phyloP scores from a whole-genome alignment of 1,140 invertebrate genomes.

The Caenorhabditis elegans region WBcel235 BX284602.5:10782501-10783000 shows the following conservation, averaged over 20 bases:
- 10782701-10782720: slow-evolving; percentile 72
- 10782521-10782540: no score
- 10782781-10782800: slow-evolving; percentile 81
- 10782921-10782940: background rate
- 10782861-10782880: background rate
- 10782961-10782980: background rate
- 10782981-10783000: background rate
- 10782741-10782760: slow-evolving; percentile 74
- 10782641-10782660: background rate
- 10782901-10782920: background rate
- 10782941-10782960: background rate
- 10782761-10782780: slow-evolving; percentile 69
- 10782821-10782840: slow-evolving; percentile 73
- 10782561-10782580: no score
- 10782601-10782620: slow-evolving; percentile 10
- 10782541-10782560: no score
- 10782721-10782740: slow-evolving; percentile 91
- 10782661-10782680: background rate
- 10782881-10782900: slow-evolving; percentile 68
- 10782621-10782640: background rate
- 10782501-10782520: background rate
- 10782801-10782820: slow-evolving; percentile 84
- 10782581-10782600: background rate
- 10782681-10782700: background rate
- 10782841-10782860: slow-evolving; percentile 71